Conservation (phyloP, 2,113 vertebrate species). For the Brachionichthys hirsutus region DNA sequence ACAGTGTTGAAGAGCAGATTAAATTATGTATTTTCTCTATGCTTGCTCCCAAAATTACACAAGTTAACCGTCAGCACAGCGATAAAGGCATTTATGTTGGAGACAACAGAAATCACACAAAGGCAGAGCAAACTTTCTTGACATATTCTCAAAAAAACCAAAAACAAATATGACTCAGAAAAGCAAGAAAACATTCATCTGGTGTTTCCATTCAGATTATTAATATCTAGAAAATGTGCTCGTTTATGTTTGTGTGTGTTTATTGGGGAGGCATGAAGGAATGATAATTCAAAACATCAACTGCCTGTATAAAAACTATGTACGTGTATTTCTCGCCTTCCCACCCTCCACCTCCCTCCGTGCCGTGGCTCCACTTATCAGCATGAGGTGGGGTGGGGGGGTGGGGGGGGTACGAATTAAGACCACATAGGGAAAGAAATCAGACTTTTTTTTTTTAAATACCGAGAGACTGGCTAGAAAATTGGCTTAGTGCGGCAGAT, state of each 20-base stretch:
- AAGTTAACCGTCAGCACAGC: constrained; percentile 2
- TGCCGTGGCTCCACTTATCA: constrained; percentile 76
- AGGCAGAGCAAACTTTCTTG: constrained; percentile 60
- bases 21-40: neutral
- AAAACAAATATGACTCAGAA: neutral
- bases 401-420: constrained; percentile 79
- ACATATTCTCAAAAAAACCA: constrained; percentile 16
- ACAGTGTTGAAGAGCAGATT: neutral
- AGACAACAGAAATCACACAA: constrained; percentile 35
- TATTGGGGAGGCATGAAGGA: constrained; percentile 48
- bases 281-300: constrained; percentile 79
- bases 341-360: constrained; percentile 27
- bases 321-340: constrained; percentile 55
- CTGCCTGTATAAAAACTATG: constrained; percentile 70
- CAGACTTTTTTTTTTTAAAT: constrained; percentile 85
- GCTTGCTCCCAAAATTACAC: neutral
- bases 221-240: constrained; percentile 60
- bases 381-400: constrained; percentile 47
- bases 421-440: constrained; percentile 84
- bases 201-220: constrained; percentile 66
- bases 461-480: constrained; percentile 90
- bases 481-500: constrained; percentile 92
- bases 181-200: constrained; percentile 37
- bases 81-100: constrained; percentile 39
- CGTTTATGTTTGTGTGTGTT: constrained; percentile 16